Conservation (phyloP, 2,888 invertebrate genomes). For the Caenorhabditis macrosperma region DNA sequence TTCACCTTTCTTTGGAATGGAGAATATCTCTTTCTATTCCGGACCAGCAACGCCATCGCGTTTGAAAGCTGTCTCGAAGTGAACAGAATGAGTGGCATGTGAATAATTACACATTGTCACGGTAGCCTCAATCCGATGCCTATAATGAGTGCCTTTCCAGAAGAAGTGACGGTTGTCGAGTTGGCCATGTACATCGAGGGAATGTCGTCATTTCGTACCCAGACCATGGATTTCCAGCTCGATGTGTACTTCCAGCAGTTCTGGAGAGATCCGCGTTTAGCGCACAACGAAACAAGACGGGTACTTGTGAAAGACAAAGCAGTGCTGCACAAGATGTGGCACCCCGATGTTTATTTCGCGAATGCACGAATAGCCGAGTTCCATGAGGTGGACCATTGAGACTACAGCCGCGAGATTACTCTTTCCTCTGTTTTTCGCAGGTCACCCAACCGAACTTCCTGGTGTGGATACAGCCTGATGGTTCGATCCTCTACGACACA, state of each 20-base stretch:
- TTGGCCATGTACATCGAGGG: constrained; percentile 80
- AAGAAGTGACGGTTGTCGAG: constrained; percentile 70
- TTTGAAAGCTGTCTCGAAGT: background rate
- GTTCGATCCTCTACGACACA: constrained; percentile 79
- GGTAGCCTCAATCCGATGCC: no score
- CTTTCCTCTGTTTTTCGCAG: constrained; percentile 54
- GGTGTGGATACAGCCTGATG: constrained; percentile 80
- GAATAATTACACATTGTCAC: constrained; percentile 31
- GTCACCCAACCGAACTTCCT: constrained; percentile 80
- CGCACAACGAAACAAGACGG: constrained; percentile 75
- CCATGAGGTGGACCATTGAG: constrained; percentile 67
- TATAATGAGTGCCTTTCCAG: no score
- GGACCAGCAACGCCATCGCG: background rate
- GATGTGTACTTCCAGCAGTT: constrained; percentile 80
- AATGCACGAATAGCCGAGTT: constrained; percentile 79
- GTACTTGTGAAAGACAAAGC: constrained; percentile 72
- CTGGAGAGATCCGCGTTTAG: constrained; percentile 78
- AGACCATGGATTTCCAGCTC: constrained; percentile 80
- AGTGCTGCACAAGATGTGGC: constrained; percentile 77
- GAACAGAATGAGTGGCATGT: background rate
- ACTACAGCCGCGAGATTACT: background rate
- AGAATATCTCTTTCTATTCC: background rate
- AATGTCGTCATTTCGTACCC: constrained; percentile 79
- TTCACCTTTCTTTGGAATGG: constrained; percentile 7
- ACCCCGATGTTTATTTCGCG: constrained; percentile 80